Evolutionary conservation across 2,797 vertebrate species (phyloP), one percentile per base, ranked within the genome.

Genomic region (Furcifer pardalis): DNA sequence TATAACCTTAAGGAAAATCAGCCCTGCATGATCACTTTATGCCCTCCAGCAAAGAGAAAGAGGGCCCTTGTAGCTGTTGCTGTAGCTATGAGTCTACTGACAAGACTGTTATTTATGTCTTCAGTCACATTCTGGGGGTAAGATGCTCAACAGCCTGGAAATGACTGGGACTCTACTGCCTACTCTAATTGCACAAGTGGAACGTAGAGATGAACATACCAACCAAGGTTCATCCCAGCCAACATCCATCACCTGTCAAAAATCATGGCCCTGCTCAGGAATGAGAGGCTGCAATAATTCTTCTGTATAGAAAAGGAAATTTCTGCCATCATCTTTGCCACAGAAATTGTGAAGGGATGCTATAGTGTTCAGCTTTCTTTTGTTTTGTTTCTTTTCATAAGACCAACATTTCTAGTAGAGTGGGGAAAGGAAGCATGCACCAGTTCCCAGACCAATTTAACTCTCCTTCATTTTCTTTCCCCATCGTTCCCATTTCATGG

Each of bases 1-100:
- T 81, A 86, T 86, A 63, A 49, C 84, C 79, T 81, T 62, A 81
- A 81, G 84, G 79, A 86, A 86, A 72, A 86, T 86, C 79, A 77
- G 42, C 79, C 62, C 72, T 81, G 79, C 79, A 86, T 86, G 84
- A 86, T 86, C 84, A 86, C 72, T 86, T 81, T 46, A 19, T 81
- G 84, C 84, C 84, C 84, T 86, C 63, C 79, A 86, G 84, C 84
- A 86, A 86, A 63, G 60, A 27, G 63, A 81, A 68, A 7, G 73
- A 60, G 72, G 81, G 40, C 79, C 46, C 79, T 62, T 76, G n/a
- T 77, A 76, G 72, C 60, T 71, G 74, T 81, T 69, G 52, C 72
- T 63, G 69, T 81, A 60, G 46, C 25, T 21, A 72, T 80, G 44
- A 44, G 72, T 81, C 71, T 85, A 62, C 82, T 77, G 42, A 69